Conservation (phyloP, 1,140 invertebrate genomes). For the Hyles vespertilio region DNA sequence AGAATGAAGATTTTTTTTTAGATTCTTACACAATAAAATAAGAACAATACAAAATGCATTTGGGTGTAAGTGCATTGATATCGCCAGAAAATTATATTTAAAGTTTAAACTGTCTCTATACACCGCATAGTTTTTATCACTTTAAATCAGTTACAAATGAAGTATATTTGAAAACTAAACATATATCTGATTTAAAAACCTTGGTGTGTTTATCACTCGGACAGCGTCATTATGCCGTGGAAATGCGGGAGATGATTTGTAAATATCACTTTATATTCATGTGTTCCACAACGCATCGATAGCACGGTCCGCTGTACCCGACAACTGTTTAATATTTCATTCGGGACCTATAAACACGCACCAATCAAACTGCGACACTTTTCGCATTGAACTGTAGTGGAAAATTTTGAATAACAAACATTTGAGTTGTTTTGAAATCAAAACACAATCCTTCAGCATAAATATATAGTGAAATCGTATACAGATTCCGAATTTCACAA, state of each 20-base stretch:
- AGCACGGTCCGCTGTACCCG: constrained; percentile 45
- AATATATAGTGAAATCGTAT: constrained; percentile 36
- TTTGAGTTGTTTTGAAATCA: constrained; percentile 27
- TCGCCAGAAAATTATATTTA: too few species aligned
- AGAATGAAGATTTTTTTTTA: too few species aligned
- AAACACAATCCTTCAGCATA: constrained; percentile 4
- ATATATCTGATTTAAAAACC: too few species aligned
- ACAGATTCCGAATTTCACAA: constrained; percentile 45
- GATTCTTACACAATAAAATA: too few species aligned
- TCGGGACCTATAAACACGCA: constrained; percentile 29
- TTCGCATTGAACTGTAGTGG: constrained; percentile 22
- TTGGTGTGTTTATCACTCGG: too few species aligned
- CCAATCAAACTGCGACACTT: constrained; percentile 28
- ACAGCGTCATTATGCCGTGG: too few species aligned
- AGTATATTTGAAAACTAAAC: too few species aligned
- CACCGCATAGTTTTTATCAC: too few species aligned
- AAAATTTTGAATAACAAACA: constrained; percentile 26
- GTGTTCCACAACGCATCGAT: constrained; percentile 47
- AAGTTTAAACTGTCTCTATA: too few species aligned
- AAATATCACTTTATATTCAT: constrained; percentile 60
- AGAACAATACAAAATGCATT: too few species aligned
- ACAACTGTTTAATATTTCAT: constrained; percentile 63
- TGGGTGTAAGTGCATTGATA: too few species aligned
- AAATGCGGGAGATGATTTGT: constrained; percentile 36
- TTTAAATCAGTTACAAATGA: too few species aligned